A percentile compares a stretch with the other conserved stretches of the same genome.
Evolutionary conservation across 2,113 vertebrate genomes (phyloP).

Genomic region (Catharus minimus): DNA sequence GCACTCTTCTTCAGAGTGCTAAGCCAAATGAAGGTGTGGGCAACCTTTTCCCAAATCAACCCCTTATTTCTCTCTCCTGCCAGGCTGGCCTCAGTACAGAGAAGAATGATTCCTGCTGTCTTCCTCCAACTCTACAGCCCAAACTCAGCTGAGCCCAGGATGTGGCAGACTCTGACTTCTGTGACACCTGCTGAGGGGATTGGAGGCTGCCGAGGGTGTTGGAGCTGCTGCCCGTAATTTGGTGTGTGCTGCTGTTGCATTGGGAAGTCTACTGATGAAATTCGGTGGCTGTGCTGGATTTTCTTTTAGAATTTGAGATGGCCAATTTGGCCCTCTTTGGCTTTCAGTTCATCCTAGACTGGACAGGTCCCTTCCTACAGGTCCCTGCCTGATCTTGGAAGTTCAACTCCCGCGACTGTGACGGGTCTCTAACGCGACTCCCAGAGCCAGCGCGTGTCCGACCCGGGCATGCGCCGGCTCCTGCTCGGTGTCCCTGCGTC

Average conservation of each 20-base stretch:
- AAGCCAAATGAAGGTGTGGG: background rate
- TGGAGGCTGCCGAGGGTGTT: background rate
- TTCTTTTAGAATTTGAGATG: background rate
- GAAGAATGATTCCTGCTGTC: background rate
- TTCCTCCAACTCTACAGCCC: background rate
- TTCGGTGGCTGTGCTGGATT: background rate
- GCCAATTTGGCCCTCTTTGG: background rate
- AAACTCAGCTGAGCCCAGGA: background rate
- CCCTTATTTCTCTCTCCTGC: background rate
- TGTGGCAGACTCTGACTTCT: background rate
- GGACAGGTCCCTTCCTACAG: background rate
- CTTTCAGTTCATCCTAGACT: background rate
- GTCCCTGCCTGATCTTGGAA: background rate
- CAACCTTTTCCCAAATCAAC: background rate
- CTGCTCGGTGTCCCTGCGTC: background rate
- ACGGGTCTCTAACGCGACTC: no score
- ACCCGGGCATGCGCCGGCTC: background rate
- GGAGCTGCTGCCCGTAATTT: background rate
- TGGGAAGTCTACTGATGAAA: background rate
- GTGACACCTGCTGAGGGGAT: background rate
- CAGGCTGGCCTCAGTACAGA: background rate
- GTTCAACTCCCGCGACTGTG: fast-evolving
- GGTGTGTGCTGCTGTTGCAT: background rate
- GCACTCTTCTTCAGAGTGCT: background rate
- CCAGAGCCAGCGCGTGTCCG: fast-evolving